A percentile compares a stretch with the other conserved stretches of the same genome.
Evolutionary conservation across 2,797 vertebrate genomes (phyloP).

Genomic region (Aulostomus chinensis): DNA sequence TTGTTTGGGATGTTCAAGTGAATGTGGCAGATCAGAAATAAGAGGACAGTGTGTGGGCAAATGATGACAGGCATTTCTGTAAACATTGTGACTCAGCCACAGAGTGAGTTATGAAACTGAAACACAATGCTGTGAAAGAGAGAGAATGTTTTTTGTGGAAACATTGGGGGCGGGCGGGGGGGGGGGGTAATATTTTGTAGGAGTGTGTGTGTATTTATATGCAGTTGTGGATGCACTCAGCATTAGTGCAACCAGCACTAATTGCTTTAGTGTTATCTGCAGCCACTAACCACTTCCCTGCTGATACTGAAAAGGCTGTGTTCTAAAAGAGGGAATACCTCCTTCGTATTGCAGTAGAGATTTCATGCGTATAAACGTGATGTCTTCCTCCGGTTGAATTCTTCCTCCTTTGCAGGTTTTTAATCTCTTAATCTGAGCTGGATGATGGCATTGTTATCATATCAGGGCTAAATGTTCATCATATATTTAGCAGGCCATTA

Average conservation of each 20-base stretch:
- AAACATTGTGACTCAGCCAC: conserved; percentile 70
- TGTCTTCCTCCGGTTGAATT: background rate
- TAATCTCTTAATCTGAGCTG: conserved; percentile 9
- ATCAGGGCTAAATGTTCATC: conserved; percentile 23
- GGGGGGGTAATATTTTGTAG: background rate
- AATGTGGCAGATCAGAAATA: conserved; percentile 44
- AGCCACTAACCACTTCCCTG: conserved; percentile 30
- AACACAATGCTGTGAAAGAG: conserved; percentile 53
- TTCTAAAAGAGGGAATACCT: conserved; percentile 18
- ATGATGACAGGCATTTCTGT: conserved; percentile 40
- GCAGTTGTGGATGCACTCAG: conserved; percentile 15
- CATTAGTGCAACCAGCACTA: conserved; percentile 20
- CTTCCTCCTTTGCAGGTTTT: conserved; percentile 11
- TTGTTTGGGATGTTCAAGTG: conserved; percentile 12
- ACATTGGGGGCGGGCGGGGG: too few relatives aligned
- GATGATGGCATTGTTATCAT: conserved; percentile 1
- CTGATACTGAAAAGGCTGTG: conserved; percentile 40
- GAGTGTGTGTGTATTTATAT: conserved; percentile 8
- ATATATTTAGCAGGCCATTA: conserved; percentile 37
- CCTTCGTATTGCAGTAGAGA: conserved; percentile 37
- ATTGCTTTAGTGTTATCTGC: conserved; percentile 51
- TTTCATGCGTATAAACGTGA: conserved; percentile 16
- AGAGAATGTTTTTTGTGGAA: too few relatives aligned
- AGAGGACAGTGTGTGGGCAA: conserved; percentile 53
- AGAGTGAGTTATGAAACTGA: conserved; percentile 59